Base-by-base conservation (phyloP, 53 echinoderm and acorn worm genomes). In the Mesocentrotus franciscanus region DNA sequence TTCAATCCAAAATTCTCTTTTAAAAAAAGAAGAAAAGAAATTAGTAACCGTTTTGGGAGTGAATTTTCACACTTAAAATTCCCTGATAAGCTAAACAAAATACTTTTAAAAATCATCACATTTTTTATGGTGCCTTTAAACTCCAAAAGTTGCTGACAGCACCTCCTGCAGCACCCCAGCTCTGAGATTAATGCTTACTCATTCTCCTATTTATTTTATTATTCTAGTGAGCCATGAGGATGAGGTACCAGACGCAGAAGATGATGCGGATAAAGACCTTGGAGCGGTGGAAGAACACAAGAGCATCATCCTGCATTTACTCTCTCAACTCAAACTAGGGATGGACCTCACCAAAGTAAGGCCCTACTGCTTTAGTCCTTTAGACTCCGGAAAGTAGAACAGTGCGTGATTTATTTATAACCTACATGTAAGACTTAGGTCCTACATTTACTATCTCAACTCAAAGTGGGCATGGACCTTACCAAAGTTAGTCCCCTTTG, bases 281-380 rank as follows among this genome's bases (percentile, higher is more conserved):
- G 98, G 96, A 24, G 97, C 96, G 15, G 96, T 97, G 56, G 98
- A 98, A 81, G 97, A 98, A 83, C 97, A 98, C 42, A 98, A 98
- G 90, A 98, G 97, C 89, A 94, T 97, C 64, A 98, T 98, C 89
- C 90, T 98, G 10, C 97, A 97, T 72, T 93, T 98, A 58, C 92
- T 98, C 64, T 98, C 98, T 93, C 98, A 98, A 96, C 98, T 98
- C 95, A 98, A 98, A 89, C 96, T 98, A 56, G 98, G 98, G 26
- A 98, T 98, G 98, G 98, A 98, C 84, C 96, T 98, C 1, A 98
- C 98, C 10, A 97, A 96, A 96, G 98, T 98, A 71, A 93, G 56
- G 79, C 64, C 42, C 42, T 70, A n/a, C 6, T 39, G 39, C 39
- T 39, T 39, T 39, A 39, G 39, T 39, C 39, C 39, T 39, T 39